Evolutionary conservation across 2,113 vertebrate genomes (phyloP), one percentile per base, ranked within the genome.

Genomic region (Corydoras sp.): DNA sequence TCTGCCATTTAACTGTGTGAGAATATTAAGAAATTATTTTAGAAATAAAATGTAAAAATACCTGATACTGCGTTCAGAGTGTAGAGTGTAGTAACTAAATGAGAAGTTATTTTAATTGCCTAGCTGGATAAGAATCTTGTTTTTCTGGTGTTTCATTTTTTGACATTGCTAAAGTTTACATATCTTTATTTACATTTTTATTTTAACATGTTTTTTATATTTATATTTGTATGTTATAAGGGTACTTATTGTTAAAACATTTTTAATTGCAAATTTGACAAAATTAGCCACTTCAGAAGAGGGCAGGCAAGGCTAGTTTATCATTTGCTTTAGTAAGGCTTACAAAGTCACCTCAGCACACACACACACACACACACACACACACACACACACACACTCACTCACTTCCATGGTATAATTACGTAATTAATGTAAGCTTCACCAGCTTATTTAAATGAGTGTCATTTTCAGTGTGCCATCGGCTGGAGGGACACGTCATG

Each of bases 391-490:
- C 67, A 69, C 29, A 48, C 48, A 60, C 80, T 59, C 63, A 60
- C 81, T 75, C 70, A 85, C 88, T 88, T 84, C 87, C 83, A 85
- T 88, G 83, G 83, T 84, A 87, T 88, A 86, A 89, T 89, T 89
- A 90, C 88, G 86, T 90, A 90, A 91, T 84, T 90, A 90, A 91
- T 84, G 79, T 77, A 80, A 86, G 83, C 82, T 83, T 59, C 80
- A 77, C 80, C 78, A 86, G 87, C 88, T 89, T 90, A 91, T 91
- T 90, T 86, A 89, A 90, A 91, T 89, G 64, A 67, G 80, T 89
- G 86, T 89, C 87, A 89, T 82, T 83, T 80, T 83, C 76, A 71
- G 71, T 86, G 81, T 76, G 65, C 69, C 79, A 78, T 77, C 78
- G 72, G 68, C 79, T 81, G 76, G 81, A 85, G 82, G 86, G 80